Base-by-base conservation (phyloP, 2,888 invertebrate species). In the Rosalia funebris region DNA sequence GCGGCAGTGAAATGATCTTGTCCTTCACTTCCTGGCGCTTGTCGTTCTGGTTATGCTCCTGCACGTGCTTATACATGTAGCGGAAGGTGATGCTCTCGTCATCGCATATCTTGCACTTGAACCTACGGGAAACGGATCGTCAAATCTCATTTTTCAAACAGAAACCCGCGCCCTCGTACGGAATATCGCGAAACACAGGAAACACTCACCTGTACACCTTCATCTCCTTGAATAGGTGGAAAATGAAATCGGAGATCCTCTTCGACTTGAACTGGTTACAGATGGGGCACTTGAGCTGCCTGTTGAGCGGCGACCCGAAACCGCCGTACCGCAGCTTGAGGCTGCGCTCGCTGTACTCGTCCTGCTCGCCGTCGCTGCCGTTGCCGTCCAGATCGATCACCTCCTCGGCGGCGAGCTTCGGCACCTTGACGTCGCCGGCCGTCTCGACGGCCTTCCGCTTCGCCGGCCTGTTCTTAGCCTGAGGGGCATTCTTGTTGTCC, bases 221-320 rank as follows among this genome's bases (percentile, higher is more conserved):
- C 17, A 90, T 80, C 71, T 91, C 91, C 71, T 87, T 86, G 70
- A 84, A 89, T 50, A 91, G 78, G 80, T 91, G 91, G 32, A 85
- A 85, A 52, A 85, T 84, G 82, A 91, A 87, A n/a, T 86, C 85
- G 2, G 84, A 83, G 15, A 83, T 82, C 16, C 82, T 83, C 48
- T 84, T 86, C 0, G 87, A 86, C 34, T 82, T 83, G 64, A 87
- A 87, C 15, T 82, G 80, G 15, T 81, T 82, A 68, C 91, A 91
- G 47, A 87, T 76, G 0, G 89, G 85, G 72, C 91, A 91, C 54
- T 82, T 83, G 70, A 83, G 88, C 57, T 83, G 82, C 32, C 84
- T 82, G 0, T 85, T 85, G 20, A 83, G 80, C 0, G 89, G 87
- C 15, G 82, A 82, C 19, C 88, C 84, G 46, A 79, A 81, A 1